These are phyloP conservation scores for Oryzias curvinotus DNA, from an alignment of 2,113 vertebrate genomes.

Conservation along the genomic window DNA sequence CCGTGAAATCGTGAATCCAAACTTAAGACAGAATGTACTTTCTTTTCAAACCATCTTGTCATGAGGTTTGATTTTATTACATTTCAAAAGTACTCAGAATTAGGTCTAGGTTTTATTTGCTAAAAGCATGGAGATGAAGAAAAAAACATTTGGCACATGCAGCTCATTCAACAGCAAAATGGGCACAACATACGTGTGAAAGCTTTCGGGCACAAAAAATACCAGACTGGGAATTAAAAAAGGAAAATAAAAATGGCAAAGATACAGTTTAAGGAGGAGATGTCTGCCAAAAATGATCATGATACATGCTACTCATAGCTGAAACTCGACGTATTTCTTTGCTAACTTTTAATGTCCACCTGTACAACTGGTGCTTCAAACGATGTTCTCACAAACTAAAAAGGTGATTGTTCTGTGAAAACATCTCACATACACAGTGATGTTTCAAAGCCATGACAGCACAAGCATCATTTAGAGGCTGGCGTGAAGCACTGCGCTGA, in stretches of 20 bases:
- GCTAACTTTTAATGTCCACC: not conserved
- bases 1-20: no score
- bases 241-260: not conserved
- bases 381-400: not conserved
- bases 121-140: no score
- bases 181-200: not conserved
- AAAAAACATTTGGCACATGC: not conserved
- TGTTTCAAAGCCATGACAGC: slow-evolving; percentile 33
- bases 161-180: not conserved
- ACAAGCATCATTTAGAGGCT: slow-evolving; percentile 27
- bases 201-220: slow-evolving; percentile 9
- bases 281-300: slow-evolving; percentile 17
- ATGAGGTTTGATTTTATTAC: no score
- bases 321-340: slow-evolving; percentile 3
- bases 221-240: not conserved
- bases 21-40: no score
- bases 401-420: slow-evolving; percentile 1
- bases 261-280: slow-evolving; percentile 21
- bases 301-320: slow-evolving; percentile 20
- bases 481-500: slow-evolving; percentile 46
- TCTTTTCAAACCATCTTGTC: no score
- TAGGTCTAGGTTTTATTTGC: no score
- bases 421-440: slow-evolving; percentile 6
- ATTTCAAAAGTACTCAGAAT: no score
- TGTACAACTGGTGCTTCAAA: slow-evolving; percentile 9